Percentiles rank a stretch among this genome's conserved stretches.
These are phyloP conservation scores for Drosophila mettleri DNA, from an alignment of 2,888 invertebrate genomes.

Conservation along the genomic window DNA sequence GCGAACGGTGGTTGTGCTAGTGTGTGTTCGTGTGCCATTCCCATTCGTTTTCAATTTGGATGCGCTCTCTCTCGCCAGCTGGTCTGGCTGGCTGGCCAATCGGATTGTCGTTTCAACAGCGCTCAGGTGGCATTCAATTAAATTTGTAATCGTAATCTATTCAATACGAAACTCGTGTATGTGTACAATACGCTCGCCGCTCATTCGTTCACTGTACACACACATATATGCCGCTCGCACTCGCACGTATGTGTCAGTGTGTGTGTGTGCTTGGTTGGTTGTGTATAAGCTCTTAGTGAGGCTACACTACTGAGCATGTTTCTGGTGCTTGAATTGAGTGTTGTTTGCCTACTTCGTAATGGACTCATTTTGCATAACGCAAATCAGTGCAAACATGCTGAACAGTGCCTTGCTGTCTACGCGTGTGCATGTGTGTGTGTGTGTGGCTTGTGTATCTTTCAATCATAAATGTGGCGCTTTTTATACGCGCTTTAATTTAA, in stretches of 20 bases:
- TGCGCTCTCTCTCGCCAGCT: conserved; percentile 35
- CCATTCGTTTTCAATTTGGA: conserved; percentile 42
- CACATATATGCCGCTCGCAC: conserved; percentile 29
- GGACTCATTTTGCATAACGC: conserved; percentile 19
- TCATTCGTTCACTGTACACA: conserved; percentile 62
- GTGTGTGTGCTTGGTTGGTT: neutral
- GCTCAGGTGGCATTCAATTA: conserved; percentile 78
- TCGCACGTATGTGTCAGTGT: conserved; percentile 4
- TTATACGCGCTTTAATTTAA: conserved; percentile 67
- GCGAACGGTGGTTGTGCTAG: conserved; percentile 7
- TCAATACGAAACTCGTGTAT: conserved; percentile 56
- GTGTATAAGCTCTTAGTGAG: conserved; percentile 18
- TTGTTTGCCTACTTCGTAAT: conserved; percentile 20
- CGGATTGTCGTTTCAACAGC: conserved; percentile 64
- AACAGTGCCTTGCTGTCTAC: conserved; percentile 32
- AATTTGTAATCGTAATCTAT: conserved; percentile 77
- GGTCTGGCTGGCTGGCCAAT: conserved; percentile 68
- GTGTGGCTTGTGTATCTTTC: conserved; percentile 48
- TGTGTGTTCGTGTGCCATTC: conserved; percentile 28
- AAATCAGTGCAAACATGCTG: conserved; percentile 36
- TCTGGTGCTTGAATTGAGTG: conserved; percentile 33
- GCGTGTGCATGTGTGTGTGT: conserved; percentile 10
- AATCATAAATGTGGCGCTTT: conserved; percentile 57
- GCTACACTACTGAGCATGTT: conserved; percentile 50
- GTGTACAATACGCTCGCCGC: conserved; percentile 56